Evolutionary conservation across 2,113 vertebrate genomes (phyloP).

Genomic region (Scatophagus argus): DNA sequence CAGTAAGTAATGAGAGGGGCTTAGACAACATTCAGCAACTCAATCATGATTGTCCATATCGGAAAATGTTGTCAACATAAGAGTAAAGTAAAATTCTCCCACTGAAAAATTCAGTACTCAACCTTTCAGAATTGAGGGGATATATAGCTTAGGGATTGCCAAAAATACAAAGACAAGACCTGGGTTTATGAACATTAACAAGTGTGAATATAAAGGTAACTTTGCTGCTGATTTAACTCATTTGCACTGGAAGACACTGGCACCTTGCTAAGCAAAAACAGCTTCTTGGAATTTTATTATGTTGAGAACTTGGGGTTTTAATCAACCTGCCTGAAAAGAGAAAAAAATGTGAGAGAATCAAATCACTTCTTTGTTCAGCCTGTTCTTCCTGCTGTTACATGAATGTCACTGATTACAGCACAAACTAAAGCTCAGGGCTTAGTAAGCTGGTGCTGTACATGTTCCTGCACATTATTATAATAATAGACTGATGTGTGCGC

Average conservation of each 20-base stretch:
- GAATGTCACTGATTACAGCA: background rate
- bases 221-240: background rate
- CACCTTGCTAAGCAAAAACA: background rate
- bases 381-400: slow-evolving; percentile 2
- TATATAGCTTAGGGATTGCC: background rate
- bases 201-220: background rate
- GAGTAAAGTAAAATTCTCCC: background rate
- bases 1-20: background rate
- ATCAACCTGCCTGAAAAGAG: background rate
- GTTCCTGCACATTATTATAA: slow-evolving; percentile 54
- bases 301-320: background rate
- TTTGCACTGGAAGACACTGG: too few relatives aligned
- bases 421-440: slow-evolving; percentile 17
- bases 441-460: slow-evolving; percentile 21
- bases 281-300: background rate
- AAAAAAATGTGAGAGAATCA: background rate
- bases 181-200: background rate
- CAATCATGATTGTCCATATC: background rate
- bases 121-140: background rate
- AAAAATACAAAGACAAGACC: background rate
- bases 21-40: background rate
- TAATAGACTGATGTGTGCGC: slow-evolving; percentile 39
- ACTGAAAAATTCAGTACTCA: background rate
- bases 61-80: background rate
- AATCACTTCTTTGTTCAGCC: background rate